Conservation (phyloP, 1,140 invertebrate species). For the Pentalonia nigronervosa region DNA sequence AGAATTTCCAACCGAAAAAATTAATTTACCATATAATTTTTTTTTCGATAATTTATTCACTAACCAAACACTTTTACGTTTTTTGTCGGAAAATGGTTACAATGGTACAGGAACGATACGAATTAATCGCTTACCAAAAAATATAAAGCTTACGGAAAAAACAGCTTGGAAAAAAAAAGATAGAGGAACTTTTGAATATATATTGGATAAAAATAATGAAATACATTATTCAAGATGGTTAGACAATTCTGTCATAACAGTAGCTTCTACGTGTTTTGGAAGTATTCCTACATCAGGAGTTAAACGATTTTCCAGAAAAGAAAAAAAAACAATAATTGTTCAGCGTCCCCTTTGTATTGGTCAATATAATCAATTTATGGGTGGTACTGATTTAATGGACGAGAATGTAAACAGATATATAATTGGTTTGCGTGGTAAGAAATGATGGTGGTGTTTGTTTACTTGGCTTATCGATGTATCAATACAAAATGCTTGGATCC, state of each 20-base stretch:
- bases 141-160: background rate
- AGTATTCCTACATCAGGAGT: background rate
- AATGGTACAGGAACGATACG: background rate
- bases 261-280: background rate
- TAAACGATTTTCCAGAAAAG: background rate
- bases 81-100: background rate
- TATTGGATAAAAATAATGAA: background rate
- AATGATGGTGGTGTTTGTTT: conserved; percentile 60
- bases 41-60: background rate
- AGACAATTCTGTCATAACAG: conserved; percentile 23
- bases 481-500: background rate
- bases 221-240: background rate
- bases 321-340: background rate
- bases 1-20: background rate
- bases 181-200: background rate
- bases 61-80: background rate
- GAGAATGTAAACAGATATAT: conserved; percentile 59
- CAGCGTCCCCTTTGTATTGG: background rate
- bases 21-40: background rate
- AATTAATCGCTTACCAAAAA: background rate
- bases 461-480: background rate
- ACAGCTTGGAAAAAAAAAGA: background rate
- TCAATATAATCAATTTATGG: conserved; percentile 28
- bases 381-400: conserved; percentile 60
- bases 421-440: conserved; percentile 59